Percentiles rank a stretch among this genome's conserved stretches.
Evolutionary conservation across 2,888 invertebrate genomes (phyloP).

Genomic region (Ernsta delagoae): DNA sequence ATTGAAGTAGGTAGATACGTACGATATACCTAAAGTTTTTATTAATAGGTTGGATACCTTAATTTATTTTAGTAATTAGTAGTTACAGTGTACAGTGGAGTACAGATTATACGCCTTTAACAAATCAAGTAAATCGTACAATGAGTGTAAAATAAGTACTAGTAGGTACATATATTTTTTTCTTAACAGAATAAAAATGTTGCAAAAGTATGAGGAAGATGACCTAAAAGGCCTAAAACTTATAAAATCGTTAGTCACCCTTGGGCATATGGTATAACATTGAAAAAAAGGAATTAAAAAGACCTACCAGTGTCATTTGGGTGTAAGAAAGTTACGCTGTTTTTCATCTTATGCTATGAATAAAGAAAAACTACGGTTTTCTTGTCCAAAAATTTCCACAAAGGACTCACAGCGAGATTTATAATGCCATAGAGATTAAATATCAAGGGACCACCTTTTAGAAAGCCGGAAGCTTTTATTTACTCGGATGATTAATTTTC

Average conservation of each 20-base stretch:
- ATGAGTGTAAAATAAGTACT: too few relatives aligned
- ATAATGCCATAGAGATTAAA: slow-evolving; percentile 30
- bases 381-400: slow-evolving; percentile 31
- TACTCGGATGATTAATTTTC: slow-evolving; percentile 32
- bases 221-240: background rate
- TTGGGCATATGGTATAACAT: slow-evolving; percentile 6
- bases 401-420: slow-evolving; percentile 24
- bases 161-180: too few relatives aligned
- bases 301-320: slow-evolving; percentile 7
- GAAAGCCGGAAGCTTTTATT: slow-evolving; percentile 26
- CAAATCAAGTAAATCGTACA: too few relatives aligned
- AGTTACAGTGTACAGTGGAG: too few relatives aligned
- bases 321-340: slow-evolving; percentile 27
- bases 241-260: background rate
- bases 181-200: too few relatives aligned
- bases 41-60: too few relatives aligned
- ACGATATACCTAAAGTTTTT: too few relatives aligned
- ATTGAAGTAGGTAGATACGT: too few relatives aligned
- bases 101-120: too few relatives aligned
- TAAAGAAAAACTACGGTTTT: slow-evolving; percentile 26
- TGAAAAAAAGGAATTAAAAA: slow-evolving; percentile 14
- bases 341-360: slow-evolving; percentile 22
- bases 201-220: background rate
- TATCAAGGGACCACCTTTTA: slow-evolving; percentile 28
- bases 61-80: too few relatives aligned